These are phyloP conservation scores for Scalopus aquaticus DNA, from an alignment of 2,113 vertebrate species.

Conservation along the genomic window DNA sequence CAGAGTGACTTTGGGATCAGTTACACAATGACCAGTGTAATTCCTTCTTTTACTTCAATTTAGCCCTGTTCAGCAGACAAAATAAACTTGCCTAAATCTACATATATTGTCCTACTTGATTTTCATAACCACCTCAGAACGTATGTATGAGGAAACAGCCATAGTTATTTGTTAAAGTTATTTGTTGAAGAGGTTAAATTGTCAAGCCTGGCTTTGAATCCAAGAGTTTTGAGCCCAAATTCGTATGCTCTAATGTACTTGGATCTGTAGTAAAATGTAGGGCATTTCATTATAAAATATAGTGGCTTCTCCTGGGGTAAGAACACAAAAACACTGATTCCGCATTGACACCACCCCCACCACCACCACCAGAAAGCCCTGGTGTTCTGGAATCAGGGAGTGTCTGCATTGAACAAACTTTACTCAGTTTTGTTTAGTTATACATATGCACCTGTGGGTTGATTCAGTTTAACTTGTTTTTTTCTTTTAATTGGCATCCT, in stretches of 20 bases:
- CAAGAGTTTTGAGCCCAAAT: background rate
- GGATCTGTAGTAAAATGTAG: background rate
- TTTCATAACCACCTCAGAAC: background rate
- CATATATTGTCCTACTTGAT: background rate
- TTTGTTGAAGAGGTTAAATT: accelerated
- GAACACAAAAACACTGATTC: background rate
- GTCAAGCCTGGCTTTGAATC: background rate
- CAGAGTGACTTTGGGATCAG: background rate
- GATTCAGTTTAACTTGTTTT: background rate
- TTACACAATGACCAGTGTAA: background rate
- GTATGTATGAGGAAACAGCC: background rate
- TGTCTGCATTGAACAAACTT: background rate
- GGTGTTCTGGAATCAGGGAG: background rate
- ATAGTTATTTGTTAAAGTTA: no score
- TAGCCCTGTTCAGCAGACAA: background rate
- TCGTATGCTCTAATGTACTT: background rate
- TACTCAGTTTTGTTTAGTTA: background rate
- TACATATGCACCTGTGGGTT: background rate
- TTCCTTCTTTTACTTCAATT: background rate
- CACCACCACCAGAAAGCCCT: no score
- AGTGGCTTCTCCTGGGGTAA: background rate
- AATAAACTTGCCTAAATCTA: background rate
- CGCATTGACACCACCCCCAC: background rate
- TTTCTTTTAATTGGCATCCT: background rate
- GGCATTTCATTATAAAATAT: background rate